Conservation (phyloP, 2,888 invertebrate species). For the Diarsia mendica region DNA sequence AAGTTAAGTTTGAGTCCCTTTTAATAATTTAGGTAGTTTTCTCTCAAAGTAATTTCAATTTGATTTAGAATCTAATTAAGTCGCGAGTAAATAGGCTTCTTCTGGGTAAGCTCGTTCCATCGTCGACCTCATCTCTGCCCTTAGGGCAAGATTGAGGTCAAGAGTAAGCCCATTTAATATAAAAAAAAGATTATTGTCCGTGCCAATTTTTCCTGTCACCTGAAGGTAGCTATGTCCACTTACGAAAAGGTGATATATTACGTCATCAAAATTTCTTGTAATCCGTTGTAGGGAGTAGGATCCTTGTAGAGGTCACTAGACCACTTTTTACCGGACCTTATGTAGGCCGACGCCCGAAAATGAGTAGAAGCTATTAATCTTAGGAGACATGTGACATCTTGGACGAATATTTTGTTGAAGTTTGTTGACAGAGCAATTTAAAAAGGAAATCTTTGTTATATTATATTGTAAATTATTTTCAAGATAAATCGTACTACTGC, state of each 20-base stretch:
- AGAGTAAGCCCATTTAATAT: no score
- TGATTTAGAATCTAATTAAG: no score
- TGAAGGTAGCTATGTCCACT: neutral
- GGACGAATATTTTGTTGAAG: neutral
- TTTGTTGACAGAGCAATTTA: neutral
- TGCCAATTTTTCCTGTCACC: neutral
- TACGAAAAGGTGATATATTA: conserved; percentile 17
- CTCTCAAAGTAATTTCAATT: neutral
- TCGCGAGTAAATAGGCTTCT: no score
- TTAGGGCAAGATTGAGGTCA: no score
- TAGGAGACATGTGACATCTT: conserved; percentile 15
- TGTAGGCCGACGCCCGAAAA: conserved; percentile 11
- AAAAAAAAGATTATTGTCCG: no score
- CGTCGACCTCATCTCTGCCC: no score
- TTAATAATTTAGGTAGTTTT: neutral
- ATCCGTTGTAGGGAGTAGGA: conserved; percentile 21
- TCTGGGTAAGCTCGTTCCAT: no score
- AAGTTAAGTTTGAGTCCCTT: neutral
- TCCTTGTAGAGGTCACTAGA: conserved; percentile 19
- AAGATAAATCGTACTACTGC: neutral
- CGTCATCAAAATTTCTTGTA: conserved; percentile 16
- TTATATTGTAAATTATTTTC: neutral
- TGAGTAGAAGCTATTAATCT: conserved; percentile 41
- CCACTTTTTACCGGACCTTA: conserved; percentile 35
- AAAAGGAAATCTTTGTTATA: neutral